A percentile compares a stretch with the other conserved stretches of the same genome.
These are phyloP conservation scores for Dasysyrphus tricinctus DNA, from an alignment of 2,888 invertebrate species.

Conservation along the genomic window DNA sequence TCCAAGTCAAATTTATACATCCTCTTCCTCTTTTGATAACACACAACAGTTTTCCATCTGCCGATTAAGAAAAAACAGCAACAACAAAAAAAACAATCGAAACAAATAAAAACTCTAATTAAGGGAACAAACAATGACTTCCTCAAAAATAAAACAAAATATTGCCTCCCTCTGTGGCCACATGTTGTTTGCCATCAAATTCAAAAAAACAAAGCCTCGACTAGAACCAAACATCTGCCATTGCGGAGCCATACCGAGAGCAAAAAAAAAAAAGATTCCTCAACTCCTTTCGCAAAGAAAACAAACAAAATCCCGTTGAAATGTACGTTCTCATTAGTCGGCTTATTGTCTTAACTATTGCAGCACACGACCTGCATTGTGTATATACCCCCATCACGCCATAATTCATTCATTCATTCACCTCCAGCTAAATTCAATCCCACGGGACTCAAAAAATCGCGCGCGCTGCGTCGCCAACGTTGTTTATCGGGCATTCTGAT, in stretches of 20 bases:
- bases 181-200: slow-evolving; percentile 68
- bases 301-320: slow-evolving; percentile 57
- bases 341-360: slow-evolving; percentile 68
- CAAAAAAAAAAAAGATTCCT: slow-evolving; percentile 31
- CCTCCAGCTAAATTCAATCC: slow-evolving; percentile 45
- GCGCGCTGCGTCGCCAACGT: slow-evolving; percentile 41
- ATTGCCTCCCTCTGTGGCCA: slow-evolving; percentile 64
- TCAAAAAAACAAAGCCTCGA: slow-evolving; percentile 38
- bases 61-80: slow-evolving; percentile 46
- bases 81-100: slow-evolving; percentile 34
- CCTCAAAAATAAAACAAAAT: slow-evolving; percentile 40
- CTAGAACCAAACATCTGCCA: slow-evolving; percentile 62
- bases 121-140: slow-evolving; percentile 65
- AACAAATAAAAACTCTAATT: slow-evolving; percentile 66
- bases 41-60: slow-evolving; percentile 52
- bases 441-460: slow-evolving; percentile 48
- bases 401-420: slow-evolving; percentile 30
- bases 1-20: slow-evolving; percentile 46
- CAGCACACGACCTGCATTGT: slow-evolving; percentile 62
- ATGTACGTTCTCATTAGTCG: slow-evolving; percentile 67
- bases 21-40: slow-evolving; percentile 52
- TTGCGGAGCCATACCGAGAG: slow-evolving; percentile 39
- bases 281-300: slow-evolving; percentile 65
- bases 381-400: slow-evolving; percentile 12
- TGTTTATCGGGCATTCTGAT: slow-evolving; percentile 58